Evolutionary conservation across 2,888 invertebrate genomes (phyloP), one percentile per base, ranked within the genome.

Genomic region (Tachina grossa): DNA sequence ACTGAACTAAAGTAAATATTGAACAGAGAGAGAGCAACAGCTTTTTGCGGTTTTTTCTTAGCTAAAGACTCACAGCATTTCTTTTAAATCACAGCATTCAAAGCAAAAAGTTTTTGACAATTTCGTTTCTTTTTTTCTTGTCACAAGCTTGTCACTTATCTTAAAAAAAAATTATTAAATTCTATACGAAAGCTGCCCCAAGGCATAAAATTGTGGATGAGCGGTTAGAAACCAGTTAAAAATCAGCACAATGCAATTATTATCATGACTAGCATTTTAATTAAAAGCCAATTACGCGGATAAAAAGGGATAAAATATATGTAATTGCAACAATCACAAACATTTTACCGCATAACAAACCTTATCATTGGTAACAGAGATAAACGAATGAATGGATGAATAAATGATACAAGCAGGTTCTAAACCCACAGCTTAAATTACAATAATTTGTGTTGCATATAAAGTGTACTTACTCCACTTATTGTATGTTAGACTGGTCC

Each of bases 241-340:
- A 79, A 79, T 65, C 65, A n/a, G 68, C 47, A 77, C 74, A 78
- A 72, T 78, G 72, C 77, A 83, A 83, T 83, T 83, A 83, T 78
- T 83, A 77, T 77, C 77, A 61, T 74, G 77, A 66, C 51, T 66
- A 74, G 66, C 71, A 65, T 85, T 85, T 85, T 83, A 85, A 85
- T 85, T 85, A 85, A 85, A 85, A 85, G 74, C 85, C 79, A 85
- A 85, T 83, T 85, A 85, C 83, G 79, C 83, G 85, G 61, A 83
- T 74, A 83, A 80, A 85, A 83, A 78, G 83, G 69, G 66, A 71
- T 53, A 83, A 85, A 80, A 83, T 83, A 83, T 85, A 83, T 83
- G 80, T 85, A 83, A 83, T 80, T 85, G 79, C 66, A 79, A 76
- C 79, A 83, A 85, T 79, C 75, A 79, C 53, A 83, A 72, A 76